Percentiles rank a stretch among this genome's conserved stretches.
Conservation (phyloP, 2,113 vertebrate species). For the Guaruba guarouba region DNA sequence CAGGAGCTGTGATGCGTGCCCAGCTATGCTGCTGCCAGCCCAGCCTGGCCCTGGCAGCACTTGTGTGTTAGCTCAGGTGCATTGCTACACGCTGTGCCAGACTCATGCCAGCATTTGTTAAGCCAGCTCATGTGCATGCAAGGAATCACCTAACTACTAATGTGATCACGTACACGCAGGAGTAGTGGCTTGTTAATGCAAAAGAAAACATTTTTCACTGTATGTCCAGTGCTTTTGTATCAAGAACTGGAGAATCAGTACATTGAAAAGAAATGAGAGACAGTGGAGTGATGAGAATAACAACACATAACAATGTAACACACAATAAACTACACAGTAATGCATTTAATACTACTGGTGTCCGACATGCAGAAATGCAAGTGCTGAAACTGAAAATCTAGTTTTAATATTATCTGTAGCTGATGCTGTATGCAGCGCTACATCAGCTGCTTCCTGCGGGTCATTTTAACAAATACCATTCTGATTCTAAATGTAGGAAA, state of each 20-base stretch:
- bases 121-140: accelerated
- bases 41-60: background rate
- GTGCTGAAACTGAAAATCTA: background rate
- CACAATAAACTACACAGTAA: background rate
- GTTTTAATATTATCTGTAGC: background rate
- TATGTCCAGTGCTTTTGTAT: background rate
- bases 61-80: background rate
- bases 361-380: background rate
- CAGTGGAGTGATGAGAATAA: background rate
- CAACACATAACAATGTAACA: background rate
- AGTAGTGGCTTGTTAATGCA: background rate
- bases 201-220: background rate
- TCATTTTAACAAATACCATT: background rate
- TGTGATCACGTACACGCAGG: background rate
- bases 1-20: accelerated
- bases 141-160: background rate
- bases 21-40: background rate
- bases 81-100: background rate
- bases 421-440: background rate
- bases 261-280: background rate
- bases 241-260: background rate
- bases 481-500: background rate
- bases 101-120: background rate
- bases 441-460: background rate
- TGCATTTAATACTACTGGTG: background rate